Conservation (phyloP, 2,888 invertebrate genomes). For the Lissonota sp. region DNA sequence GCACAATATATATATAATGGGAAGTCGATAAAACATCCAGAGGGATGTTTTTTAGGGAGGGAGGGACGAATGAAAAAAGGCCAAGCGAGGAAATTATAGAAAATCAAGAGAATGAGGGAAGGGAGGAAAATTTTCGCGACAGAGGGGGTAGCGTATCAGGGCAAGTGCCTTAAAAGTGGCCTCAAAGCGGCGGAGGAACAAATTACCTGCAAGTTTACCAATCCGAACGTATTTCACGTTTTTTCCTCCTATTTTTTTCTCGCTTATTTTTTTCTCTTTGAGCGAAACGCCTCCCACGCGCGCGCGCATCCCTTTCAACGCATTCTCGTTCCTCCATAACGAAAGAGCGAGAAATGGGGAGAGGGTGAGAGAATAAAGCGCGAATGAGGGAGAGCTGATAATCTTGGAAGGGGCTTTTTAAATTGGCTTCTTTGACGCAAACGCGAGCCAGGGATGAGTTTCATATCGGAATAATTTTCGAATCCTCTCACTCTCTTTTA, state of each 20-base stretch:
- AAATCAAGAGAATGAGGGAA: constrained; percentile 19
- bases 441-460: constrained; percentile 81
- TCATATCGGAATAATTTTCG: constrained; percentile 83
- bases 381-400: constrained; percentile 72
- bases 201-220: constrained; percentile 82
- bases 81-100: constrained; percentile 58
- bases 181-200: constrained; percentile 79
- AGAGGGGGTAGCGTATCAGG: constrained; percentile 55
- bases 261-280: constrained; percentile 39
- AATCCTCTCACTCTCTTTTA: constrained; percentile 58
- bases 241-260: constrained; percentile 61
- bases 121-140: constrained; percentile 36
- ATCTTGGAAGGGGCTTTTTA: constrained; percentile 83
- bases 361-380: constrained; percentile 35
- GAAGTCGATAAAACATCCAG: constrained; percentile 51
- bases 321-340: constrained; percentile 9
- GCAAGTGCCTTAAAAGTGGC: constrained; percentile 75
- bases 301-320: constrained; percentile 18
- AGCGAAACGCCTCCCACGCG: constrained; percentile 55
- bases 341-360: constrained; percentile 18
- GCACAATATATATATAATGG: constrained; percentile 17
- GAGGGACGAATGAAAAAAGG: constrained; percentile 44
- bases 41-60: constrained; percentile 50
- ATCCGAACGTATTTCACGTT: constrained; percentile 72
- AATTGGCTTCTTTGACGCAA: constrained; percentile 83